A percentile compares a stretch with the other conserved stretches of the same genome.
Evolutionary conservation across 2,888 invertebrate genomes (phyloP).

Genomic region (Xanthia togata): DNA sequence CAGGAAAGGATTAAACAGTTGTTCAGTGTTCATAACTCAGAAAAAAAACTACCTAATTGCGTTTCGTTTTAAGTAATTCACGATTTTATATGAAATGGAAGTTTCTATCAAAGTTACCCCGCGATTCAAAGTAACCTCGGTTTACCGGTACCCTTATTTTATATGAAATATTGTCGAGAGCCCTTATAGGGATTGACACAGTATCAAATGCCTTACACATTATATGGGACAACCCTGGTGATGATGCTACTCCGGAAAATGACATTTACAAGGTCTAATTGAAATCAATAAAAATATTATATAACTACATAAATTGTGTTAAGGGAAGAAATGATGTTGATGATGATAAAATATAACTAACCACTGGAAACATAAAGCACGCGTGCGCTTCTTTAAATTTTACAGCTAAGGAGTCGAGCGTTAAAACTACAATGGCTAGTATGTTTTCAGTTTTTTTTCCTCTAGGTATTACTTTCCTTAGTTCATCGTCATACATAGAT

Average conservation of each 20-base stretch:
- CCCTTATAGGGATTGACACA: background rate
- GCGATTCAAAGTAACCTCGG: too few species aligned
- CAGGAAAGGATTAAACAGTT: too few species aligned
- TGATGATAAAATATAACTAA: background rate
- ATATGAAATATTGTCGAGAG: background rate
- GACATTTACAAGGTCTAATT: background rate
- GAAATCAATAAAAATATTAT: background rate
- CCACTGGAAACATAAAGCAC: background rate
- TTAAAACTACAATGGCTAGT: background rate
- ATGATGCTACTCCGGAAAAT: background rate
- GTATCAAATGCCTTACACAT: slow-evolving; percentile 13
- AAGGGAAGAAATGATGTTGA: background rate
- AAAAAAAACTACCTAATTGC: too few species aligned
- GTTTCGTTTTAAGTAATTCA: too few species aligned
- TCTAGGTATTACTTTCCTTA: background rate
- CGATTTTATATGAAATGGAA: too few species aligned
- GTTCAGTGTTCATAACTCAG: too few species aligned
- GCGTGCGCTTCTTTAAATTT: background rate
- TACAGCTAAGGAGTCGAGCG: background rate
- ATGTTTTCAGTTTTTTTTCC: background rate
- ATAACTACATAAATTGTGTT: background rate
- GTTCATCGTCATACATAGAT: slow-evolving; percentile 5
- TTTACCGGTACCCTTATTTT: background rate
- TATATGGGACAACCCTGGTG: background rate
- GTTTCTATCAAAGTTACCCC: too few species aligned